phyloP scores from a whole-genome alignment of 2,888 invertebrate genomes.

The Netelia inedita region DNA sequence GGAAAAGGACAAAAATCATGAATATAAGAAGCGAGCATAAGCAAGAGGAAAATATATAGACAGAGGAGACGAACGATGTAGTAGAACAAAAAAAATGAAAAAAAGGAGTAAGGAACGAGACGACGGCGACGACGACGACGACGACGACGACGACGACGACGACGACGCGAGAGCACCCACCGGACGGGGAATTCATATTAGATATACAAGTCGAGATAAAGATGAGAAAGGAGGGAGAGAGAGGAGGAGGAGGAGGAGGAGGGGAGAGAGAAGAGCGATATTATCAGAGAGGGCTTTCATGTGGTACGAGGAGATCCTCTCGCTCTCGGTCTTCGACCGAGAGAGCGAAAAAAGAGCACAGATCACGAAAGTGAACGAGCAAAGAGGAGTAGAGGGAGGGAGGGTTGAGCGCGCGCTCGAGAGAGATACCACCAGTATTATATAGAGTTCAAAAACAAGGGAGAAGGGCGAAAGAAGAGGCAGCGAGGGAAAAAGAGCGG shows the following conservation, averaged over 20 bases:
- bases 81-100: conserved; percentile 27
- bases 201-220: conserved; percentile 76
- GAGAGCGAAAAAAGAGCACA: conserved; percentile 47
- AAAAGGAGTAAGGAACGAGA: conserved; percentile 53
- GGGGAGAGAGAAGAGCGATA: conserved; percentile 71
- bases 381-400: conserved; percentile 18
- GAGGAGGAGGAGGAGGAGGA: conserved; percentile 66
- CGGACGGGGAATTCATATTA: conserved; percentile 74
- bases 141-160: conserved; percentile 69
- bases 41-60: conserved; percentile 12
- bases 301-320: conserved; percentile 53
- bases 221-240: conserved; percentile 70
- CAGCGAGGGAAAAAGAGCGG: not conserved
- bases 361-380: conserved; percentile 38
- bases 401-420: not conserved
- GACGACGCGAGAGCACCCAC: conserved; percentile 71
- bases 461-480: conserved; percentile 8
- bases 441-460: conserved; percentile 2
- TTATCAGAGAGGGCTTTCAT: conserved; percentile 75
- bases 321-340: conserved; percentile 60
- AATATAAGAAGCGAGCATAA: conserved; percentile 38
- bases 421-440: conserved; percentile 4
- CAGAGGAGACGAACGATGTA: conserved; percentile 49
- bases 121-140: conserved; percentile 56
- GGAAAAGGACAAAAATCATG: conserved; percentile 31